phyloP scores from a whole-genome alignment of 2,113 vertebrate genomes.

The Strix uralensis region DNA sequence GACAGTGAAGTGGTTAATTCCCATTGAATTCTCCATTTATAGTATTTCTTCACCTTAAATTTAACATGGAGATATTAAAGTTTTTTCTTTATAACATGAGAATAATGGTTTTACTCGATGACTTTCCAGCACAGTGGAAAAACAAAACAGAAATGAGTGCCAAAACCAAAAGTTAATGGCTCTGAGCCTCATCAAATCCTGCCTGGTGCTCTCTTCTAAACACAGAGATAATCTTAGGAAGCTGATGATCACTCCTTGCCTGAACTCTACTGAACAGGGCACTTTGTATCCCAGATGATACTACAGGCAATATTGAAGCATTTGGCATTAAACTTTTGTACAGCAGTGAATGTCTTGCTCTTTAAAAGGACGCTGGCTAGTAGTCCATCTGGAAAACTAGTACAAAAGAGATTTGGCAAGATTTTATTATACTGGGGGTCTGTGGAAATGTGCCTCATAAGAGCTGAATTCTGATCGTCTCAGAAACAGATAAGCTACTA shows the following conservation, averaged over 20 bases:
- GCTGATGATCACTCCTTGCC: neutral
- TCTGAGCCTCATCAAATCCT: conserved; percentile 15
- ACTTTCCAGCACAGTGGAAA: conserved; percentile 37
- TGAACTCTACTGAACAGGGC: neutral
- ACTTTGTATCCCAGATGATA: neutral
- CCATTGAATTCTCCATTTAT: conserved; percentile 40
- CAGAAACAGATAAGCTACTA: conserved; percentile 9
- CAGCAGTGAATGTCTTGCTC: neutral
- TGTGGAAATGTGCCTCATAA: conserved; percentile 25
- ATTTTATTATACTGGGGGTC: neutral
- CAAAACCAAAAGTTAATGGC: neutral
- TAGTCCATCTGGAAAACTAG: conserved; percentile 48
- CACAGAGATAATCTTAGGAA: conserved; percentile 33
- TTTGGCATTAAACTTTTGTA: conserved; percentile 20
- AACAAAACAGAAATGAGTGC: conserved; percentile 23
- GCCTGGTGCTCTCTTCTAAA: conserved; percentile 19
- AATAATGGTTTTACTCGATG: conserved; percentile 12
- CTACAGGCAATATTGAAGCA: conserved; percentile 1
- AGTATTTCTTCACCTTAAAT: conserved; percentile 37
- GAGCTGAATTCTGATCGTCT: conserved; percentile 38
- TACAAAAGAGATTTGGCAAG: conserved; percentile 32
- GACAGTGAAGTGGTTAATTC: conserved; percentile 69
- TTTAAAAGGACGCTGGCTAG: neutral
- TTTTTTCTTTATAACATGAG: conserved; percentile 39
- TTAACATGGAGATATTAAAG: conserved; percentile 17